Base-by-base conservation (phyloP, 2,888 invertebrate genomes). In the Brachyptera risi region DNA sequence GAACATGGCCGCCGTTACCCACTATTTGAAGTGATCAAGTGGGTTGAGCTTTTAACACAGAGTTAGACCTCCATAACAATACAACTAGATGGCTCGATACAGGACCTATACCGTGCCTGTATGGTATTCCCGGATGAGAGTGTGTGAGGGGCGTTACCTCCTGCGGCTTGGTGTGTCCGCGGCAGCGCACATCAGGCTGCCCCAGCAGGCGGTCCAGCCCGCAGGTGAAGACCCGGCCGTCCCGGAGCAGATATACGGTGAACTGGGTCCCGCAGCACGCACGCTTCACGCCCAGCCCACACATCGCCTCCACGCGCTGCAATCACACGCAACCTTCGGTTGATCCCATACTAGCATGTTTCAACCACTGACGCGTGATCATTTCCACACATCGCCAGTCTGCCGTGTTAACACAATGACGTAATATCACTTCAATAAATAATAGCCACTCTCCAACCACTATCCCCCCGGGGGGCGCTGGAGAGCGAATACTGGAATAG, bases 221-320 rank as follows among this genome's bases (percentile, higher is more conserved):
- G 73, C 83, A 84, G 1, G 83, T 82, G 68, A 75, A 83, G 7
- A 85, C 78, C 63, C 75, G 73, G 0, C 85, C 85, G 69, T 78
- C 77, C 64, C 73, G 76, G 0, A 83, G 81, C n/a, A 85, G 73
- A 65, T 83, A 84, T 11, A 84, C 77, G 1, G 83, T 82, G 67
- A 84, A 80, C 68, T 83, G 82, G 1, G 82, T 80, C n/a, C 85
- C 85, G 71, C 84, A 84, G 21, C 79, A 79, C 1, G 83, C 81
- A 72, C 82, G 83, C 66, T 78, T 80, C 9, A 84, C 74, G 1
- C 78, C 78, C 26, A 80, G 69, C 66, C 80, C 79, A 67, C 78
- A 77, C 67, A 85, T 71, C 1, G 76, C 70, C 65, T 83, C 82
- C 5, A 85, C 78, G 66, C 77, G 72, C 71, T 80, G 66, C 4